phyloP scores from a whole-genome alignment of 1,140 invertebrate genomes.

The Pissodes strobi region DNA sequence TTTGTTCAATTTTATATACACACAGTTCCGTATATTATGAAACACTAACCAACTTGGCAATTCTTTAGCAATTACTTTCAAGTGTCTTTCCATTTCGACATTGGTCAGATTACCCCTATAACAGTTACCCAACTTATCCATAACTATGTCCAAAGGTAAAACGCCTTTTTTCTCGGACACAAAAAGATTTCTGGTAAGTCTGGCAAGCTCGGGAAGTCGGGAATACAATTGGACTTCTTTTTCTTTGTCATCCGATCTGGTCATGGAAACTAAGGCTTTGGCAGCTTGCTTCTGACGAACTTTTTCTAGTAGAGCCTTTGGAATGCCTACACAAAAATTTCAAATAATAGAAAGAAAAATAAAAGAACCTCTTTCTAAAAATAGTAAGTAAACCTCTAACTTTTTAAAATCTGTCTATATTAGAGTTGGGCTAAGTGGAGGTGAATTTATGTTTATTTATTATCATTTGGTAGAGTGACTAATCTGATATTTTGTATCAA shows the following conservation, averaged over 20 bases:
- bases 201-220: constrained; percentile 80
- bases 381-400: too few relatives aligned
- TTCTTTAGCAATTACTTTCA: constrained; percentile 73
- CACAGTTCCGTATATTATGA: constrained; percentile 71
- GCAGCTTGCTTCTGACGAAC: constrained; percentile 89
- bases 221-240: constrained; percentile 74
- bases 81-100: constrained; percentile 74
- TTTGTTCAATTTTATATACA: constrained; percentile 75
- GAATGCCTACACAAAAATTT: too few relatives aligned
- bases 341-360: too few relatives aligned
- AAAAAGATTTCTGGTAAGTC: constrained; percentile 82
- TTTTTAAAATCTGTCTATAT: too few relatives aligned
- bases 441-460: too few relatives aligned
- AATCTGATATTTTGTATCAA: too few relatives aligned
- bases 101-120: constrained; percentile 70
- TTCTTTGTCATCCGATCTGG: constrained; percentile 73
- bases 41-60: constrained; percentile 76
- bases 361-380: too few relatives aligned
- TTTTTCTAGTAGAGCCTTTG: constrained; percentile 81
- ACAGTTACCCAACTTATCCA: constrained; percentile 81
- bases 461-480: too few relatives aligned
- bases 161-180: constrained; percentile 86
- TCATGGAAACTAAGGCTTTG: constrained; percentile 82
- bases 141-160: constrained; percentile 71
- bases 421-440: too few relatives aligned